Evolutionary conservation across 2,797 vertebrate species (phyloP), one percentile per base, ranked within the genome.

Genomic region (Brachyalestes nurse): DNA sequence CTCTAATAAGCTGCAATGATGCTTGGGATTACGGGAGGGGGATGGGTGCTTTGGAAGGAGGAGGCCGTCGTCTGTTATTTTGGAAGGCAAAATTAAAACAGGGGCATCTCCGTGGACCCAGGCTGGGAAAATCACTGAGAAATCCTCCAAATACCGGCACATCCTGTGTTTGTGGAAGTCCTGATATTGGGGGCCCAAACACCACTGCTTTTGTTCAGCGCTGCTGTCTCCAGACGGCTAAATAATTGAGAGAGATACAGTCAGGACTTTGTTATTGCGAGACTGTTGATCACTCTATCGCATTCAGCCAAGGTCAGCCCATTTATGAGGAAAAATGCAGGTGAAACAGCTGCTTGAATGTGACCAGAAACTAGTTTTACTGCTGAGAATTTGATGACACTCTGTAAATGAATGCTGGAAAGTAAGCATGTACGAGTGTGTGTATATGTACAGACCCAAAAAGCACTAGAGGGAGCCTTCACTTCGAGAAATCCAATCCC

Each of bases 1-100:
- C 51, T 73, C 85, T 87, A 89, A 92, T 93, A 91, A 92, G 87
- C 84, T 86, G 85, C 82, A 77, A 67, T 83, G 89, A 90, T 87
- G 88, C 84, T 88, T 82, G n/a, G 81, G 78, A 75, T 87, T 89
- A 83, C 79, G 85, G 87, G 80, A 77, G 85, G 86, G 86, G 85
- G 80, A 84, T 64, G 77, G 40, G 49, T 28, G 58, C 78, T 77
- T 78, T 79, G 58, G 83, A 75, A 65, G 61, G 28, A 53, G 4
- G 61, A 75, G 74, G 65, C 38, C 38, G 51, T 79, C 25, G 67
- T 58, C 55, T 80, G 74, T 80, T 84, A 83, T 78, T 84, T 74
- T 61, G 70, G 55, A 60, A 61, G 60, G 78, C 75, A 81, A 87
- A 83, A 88, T 88, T 83, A 86, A 89, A 86, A 61, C 21, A 25